These are phyloP conservation scores for Trichechus manatus DNA, from an alignment of 2,113 vertebrate genomes.

Conservation along the genomic window DNA sequence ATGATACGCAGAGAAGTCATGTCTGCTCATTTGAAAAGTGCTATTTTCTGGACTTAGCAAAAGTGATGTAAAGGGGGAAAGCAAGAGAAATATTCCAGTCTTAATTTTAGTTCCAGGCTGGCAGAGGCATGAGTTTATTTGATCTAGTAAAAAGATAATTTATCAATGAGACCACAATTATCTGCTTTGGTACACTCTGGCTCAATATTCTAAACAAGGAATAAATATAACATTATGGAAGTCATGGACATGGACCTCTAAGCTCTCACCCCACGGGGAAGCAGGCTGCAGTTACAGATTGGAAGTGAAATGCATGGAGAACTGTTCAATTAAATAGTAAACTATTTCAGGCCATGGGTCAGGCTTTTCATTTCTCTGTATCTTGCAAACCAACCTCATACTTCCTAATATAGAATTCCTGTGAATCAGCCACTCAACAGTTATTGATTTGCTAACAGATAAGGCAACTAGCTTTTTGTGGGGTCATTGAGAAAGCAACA, in stretches of 20 bases:
- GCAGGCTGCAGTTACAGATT: not conserved
- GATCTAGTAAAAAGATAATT: not conserved
- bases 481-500: constrained; percentile 8
- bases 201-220: not conserved
- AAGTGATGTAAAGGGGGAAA: not conserved
- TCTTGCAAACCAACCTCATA: not conserved
- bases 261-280: not conserved
- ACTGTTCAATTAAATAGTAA: not conserved
- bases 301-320: not conserved
- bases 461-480: constrained; percentile 2
- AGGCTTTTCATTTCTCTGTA: not conserved
- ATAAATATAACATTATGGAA: not conserved
- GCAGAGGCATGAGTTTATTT: not conserved
- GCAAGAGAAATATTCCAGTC: not conserved
- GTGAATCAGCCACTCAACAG: not conserved
- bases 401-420: not conserved
- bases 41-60: not conserved
- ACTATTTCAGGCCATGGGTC: not conserved
- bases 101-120: not conserved
- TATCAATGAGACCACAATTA: not conserved
- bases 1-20: not conserved
- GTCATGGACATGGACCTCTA: not conserved
- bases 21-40: not conserved
- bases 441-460: constrained; percentile 14
- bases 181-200: not conserved